phyloP scores from a whole-genome alignment of 2,797 vertebrate species.

The Malurus leucopterus region DNA sequence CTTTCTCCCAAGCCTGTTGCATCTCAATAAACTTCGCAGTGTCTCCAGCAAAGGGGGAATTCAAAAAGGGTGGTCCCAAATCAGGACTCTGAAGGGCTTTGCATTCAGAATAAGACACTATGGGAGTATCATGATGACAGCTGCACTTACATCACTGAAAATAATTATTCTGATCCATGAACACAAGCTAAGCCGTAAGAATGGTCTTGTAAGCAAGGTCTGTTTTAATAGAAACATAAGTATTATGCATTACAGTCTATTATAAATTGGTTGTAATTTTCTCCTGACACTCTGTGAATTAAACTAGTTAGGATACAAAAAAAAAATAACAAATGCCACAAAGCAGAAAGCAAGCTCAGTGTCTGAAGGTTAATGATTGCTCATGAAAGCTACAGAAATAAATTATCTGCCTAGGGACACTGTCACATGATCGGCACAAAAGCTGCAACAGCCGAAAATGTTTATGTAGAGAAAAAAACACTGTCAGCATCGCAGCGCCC shows the following conservation, averaged over 20 bases:
- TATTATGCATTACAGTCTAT: conserved; percentile 68
- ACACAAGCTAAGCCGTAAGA: conserved; percentile 58
- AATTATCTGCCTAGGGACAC: conserved; percentile 83
- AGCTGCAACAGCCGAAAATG: conserved; percentile 84
- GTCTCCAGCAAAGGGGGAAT: conserved; percentile 14
- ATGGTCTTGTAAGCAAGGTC: conserved; percentile 63
- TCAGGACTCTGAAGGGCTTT: conserved; percentile 34
- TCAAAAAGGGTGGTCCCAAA: conserved; percentile 52
- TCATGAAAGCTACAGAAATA: conserved; percentile 84
- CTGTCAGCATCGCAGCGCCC: conserved; percentile 77
- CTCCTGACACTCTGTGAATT: conserved; percentile 77
- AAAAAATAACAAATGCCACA: conserved; percentile 72
- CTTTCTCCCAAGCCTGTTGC: conserved; percentile 49
- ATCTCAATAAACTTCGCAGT: conserved; percentile 21
- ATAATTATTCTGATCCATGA: conserved; percentile 64
- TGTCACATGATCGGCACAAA: conserved; percentile 82
- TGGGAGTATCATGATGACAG: conserved; percentile 55
- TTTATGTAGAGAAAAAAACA: conserved; percentile 82
- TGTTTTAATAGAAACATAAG: conserved; percentile 72
- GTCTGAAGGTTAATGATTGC: conserved; percentile 85
- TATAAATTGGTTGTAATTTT: conserved; percentile 79
- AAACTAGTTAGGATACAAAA: conserved; percentile 76
- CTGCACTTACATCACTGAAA: conserved; percentile 59
- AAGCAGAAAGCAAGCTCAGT: conserved; percentile 76
- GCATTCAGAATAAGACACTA: conserved; percentile 54